Percentiles rank a stretch among this genome's conserved stretches.
phyloP scores from a whole-genome alignment of 2,797 vertebrate species.

The Gymnodraco acuticeps region DNA sequence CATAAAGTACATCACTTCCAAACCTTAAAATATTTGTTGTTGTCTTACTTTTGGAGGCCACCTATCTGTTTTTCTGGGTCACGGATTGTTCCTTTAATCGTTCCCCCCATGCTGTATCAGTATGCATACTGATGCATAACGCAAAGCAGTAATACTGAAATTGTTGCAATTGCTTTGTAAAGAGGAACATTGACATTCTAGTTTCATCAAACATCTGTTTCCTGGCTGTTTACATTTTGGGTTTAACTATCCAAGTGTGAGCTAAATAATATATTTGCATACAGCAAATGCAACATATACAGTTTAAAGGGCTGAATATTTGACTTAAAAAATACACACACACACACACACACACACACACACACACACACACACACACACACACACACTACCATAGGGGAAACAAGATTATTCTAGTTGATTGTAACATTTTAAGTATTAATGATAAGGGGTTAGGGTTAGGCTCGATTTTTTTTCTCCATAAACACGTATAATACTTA shows the following conservation, averaged over 20 bases:
- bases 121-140: conserved; percentile 8
- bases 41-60: conserved; percentile 11
- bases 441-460: too few species aligned
- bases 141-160: not conserved
- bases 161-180: not conserved
- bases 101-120: not conserved
- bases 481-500: not conserved
- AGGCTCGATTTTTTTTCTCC: not conserved
- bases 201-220: not conserved
- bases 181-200: not conserved
- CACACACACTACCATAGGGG: not conserved
- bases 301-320: not conserved
- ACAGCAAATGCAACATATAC: not conserved
- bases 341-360: not conserved
- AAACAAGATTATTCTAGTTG: not conserved
- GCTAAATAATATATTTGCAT: not conserved
- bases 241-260: not conserved
- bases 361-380: not conserved
- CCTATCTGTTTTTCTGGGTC: conserved; percentile 61
- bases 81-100: conserved; percentile 44
- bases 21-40: not conserved
- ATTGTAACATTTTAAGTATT: not conserved
- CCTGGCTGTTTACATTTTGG: not conserved
- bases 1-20: not conserved
- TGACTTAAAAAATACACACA: not conserved